Percentiles rank a stretch among this genome's conserved stretches.
phyloP scores from a whole-genome alignment of 2,113 vertebrate species.

The Ranitomeya variabilis region DNA sequence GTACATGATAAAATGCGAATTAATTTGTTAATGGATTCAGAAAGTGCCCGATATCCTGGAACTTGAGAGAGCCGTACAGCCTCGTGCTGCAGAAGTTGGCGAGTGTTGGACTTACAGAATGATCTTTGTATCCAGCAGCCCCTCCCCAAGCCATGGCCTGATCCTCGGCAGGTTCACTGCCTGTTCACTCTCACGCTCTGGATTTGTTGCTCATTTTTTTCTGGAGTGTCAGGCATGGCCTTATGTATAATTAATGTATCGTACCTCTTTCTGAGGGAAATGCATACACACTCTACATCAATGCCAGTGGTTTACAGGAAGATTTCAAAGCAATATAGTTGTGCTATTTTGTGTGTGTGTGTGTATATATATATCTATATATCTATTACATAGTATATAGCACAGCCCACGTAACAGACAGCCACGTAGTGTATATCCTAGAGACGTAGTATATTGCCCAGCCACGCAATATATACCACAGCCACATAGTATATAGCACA shows the following conservation, averaged over 20 bases:
- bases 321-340: neutral
- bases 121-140: constrained; percentile 3
- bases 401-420: too few relatives aligned
- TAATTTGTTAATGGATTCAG: neutral
- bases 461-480: too few relatives aligned
- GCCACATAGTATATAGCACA: too few relatives aligned
- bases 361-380: too few relatives aligned
- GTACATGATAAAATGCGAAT: neutral
- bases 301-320: too few relatives aligned
- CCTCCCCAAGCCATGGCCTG: constrained; percentile 3
- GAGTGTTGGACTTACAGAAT: neutral
- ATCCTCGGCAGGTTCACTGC: constrained; percentile 17
- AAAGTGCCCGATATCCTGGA: neutral
- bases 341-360: too few relatives aligned
- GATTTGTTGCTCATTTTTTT: neutral
- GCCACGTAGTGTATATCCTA: too few relatives aligned
- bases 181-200: neutral
- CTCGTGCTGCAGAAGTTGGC: neutral
- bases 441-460: too few relatives aligned
- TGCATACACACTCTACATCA: neutral
- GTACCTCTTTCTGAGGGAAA: neutral
- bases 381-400: too few relatives aligned
- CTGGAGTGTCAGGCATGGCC: neutral
- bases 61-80: neutral
- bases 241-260: constrained; percentile 1